Conservation (phyloP, 1,140 invertebrate genomes). For the Neodiprion virginianus region DNA sequence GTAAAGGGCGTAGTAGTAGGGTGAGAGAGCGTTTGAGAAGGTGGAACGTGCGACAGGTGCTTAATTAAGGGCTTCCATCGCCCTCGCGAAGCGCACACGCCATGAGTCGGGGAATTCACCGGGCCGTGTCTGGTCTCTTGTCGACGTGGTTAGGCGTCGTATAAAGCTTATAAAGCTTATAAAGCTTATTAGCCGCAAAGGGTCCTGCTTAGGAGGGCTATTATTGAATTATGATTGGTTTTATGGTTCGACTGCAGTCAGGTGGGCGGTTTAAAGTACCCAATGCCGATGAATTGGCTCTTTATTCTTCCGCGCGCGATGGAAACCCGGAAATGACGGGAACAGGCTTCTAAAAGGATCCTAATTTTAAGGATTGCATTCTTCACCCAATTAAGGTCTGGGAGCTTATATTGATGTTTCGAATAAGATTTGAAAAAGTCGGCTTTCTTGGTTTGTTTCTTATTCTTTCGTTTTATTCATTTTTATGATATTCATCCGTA, state of each 20-base stretch:
- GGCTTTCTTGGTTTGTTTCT: too few relatives aligned
- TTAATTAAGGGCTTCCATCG: conserved; percentile 1
- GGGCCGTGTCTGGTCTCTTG: neutral
- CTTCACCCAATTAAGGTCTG: too few relatives aligned
- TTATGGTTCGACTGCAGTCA: neutral
- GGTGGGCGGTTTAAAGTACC: neutral
- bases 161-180: conserved; percentile 4
- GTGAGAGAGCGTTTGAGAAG: neutral
- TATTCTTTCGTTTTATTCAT: too few relatives aligned
- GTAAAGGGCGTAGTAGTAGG: neutral
- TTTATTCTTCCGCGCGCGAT: too few relatives aligned
- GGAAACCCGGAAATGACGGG: neutral
- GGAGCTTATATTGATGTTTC: too few relatives aligned
- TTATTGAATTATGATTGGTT: conserved; percentile 3
- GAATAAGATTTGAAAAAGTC: too few relatives aligned
- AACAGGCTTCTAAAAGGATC: neutral
- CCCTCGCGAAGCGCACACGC: neutral
- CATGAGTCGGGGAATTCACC: conserved; percentile 4
- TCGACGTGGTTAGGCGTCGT: neutral
- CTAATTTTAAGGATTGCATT: too few relatives aligned
- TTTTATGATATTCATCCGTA: too few relatives aligned
- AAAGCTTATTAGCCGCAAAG: conserved; percentile 5
- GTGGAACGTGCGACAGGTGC: conserved; percentile 3
- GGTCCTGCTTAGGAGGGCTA: neutral
- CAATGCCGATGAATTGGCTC: too few relatives aligned